phyloP scores from a whole-genome alignment of 2,113 vertebrate species.

The Calyptomena viridis region DNA sequence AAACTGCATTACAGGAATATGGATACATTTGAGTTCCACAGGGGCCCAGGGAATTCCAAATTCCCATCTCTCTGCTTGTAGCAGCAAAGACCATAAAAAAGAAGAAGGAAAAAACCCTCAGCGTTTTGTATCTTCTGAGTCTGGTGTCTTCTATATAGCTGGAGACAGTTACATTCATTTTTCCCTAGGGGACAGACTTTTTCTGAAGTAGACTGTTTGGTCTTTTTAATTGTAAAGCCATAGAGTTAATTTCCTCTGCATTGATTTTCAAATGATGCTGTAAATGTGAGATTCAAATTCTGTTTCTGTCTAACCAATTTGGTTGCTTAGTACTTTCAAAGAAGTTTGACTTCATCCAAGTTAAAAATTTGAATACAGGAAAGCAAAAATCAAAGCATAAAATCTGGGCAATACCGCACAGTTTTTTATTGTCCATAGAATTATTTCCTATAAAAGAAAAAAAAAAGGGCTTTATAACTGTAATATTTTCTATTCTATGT shows the following conservation, averaged over 20 bases:
- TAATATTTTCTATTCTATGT: background rate
- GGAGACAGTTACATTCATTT: constrained; percentile 6
- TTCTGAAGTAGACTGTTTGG: constrained; percentile 36
- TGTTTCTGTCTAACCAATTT: background rate
- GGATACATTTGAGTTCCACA: constrained; percentile 14
- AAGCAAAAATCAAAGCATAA: background rate
- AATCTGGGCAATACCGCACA: background rate
- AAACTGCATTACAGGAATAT: constrained; percentile 44
- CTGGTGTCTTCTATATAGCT: constrained; percentile 10
- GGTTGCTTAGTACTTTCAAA: background rate
- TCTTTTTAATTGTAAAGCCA: constrained; percentile 43
- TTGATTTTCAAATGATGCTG: constrained; percentile 39
- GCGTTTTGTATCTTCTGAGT: background rate
- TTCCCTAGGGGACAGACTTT: constrained; percentile 13
- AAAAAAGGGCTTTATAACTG: background rate
- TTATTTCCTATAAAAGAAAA: background rate
- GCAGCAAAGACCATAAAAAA: constrained; percentile 6
- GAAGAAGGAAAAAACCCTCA: background rate
- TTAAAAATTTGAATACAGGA: background rate
- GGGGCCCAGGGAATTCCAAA: constrained; percentile 23
- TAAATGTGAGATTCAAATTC: background rate
- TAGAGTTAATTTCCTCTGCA: constrained; percentile 33
- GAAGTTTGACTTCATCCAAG: background rate
- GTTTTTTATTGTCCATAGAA: background rate
- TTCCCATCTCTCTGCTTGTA: background rate